Percentiles rank a stretch among this genome's conserved stretches.
These are phyloP conservation scores for Diarsia brunnea DNA, from an alignment of 2,888 invertebrate species.

Conservation along the genomic window DNA sequence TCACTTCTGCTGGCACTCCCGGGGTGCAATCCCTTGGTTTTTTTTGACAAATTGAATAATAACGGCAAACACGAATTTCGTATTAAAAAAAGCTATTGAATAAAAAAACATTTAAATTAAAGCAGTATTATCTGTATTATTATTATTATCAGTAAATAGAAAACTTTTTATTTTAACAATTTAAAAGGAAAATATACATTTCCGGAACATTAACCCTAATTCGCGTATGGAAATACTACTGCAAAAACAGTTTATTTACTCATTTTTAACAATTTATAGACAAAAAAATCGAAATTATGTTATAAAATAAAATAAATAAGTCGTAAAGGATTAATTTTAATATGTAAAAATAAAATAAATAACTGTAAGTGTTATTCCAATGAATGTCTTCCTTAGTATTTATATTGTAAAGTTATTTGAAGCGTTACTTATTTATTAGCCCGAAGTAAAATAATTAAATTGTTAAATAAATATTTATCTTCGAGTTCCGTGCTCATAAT, in stretches of 20 bases:
- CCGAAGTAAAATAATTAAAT: slow-evolving; percentile 15
- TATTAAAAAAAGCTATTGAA: background rate
- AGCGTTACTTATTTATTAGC: slow-evolving; percentile 27
- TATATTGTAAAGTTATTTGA: slow-evolving; percentile 55
- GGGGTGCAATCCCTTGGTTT: no score
- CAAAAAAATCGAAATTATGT: background rate
- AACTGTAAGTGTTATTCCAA: slow-evolving; percentile 59
- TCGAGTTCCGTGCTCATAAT: background rate
- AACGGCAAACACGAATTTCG: background rate
- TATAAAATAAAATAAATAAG: background rate
- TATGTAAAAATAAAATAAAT: slow-evolving; percentile 37
- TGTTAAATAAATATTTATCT: slow-evolving; percentile 4
- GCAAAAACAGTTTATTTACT: background rate
- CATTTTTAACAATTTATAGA: background rate
- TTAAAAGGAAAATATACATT: background rate
- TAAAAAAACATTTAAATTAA: background rate
- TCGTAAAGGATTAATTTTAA: slow-evolving; percentile 32
- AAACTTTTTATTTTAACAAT: background rate
- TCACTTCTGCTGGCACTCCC: no score
- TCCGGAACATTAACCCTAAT: background rate
- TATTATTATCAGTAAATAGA: no score
- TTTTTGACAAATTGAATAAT: background rate
- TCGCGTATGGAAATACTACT: background rate
- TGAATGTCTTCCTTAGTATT: slow-evolving; percentile 79
- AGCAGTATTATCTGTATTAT: no score